These are phyloP conservation scores for Stomatorhinus walkeri DNA, from an alignment of 2,797 vertebrate species.

Conservation along the genomic window DNA sequence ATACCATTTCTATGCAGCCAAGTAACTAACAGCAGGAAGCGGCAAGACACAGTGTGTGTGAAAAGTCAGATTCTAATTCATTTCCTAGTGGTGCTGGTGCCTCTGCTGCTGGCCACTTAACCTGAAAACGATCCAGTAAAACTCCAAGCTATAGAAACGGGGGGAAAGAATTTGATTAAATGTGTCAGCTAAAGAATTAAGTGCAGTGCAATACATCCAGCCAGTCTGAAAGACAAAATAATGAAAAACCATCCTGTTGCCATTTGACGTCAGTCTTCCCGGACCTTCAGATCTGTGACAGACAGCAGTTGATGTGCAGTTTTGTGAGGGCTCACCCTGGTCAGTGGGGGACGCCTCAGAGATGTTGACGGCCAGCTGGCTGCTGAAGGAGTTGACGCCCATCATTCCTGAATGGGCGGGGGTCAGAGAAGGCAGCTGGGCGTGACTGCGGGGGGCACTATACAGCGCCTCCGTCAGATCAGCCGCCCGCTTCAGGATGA, in stretches of 20 bases:
- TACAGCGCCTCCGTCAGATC: conserved; percentile 78
- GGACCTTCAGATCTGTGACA: background rate
- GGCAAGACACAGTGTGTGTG: background rate
- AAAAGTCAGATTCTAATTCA: background rate
- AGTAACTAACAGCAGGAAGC: background rate
- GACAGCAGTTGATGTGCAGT: background rate
- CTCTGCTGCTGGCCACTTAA: background rate
- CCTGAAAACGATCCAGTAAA: background rate
- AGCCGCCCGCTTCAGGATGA: conserved; percentile 70
- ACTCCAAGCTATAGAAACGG: background rate
- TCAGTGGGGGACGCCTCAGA: conserved; percentile 78
- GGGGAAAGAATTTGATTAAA: background rate
- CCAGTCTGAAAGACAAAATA: background rate
- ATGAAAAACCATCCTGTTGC: background rate
- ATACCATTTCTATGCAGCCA: background rate
- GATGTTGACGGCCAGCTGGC: conserved; percentile 79
- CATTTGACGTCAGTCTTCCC: background rate
- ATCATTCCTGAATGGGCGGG: conserved; percentile 74
- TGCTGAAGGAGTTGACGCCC: conserved; percentile 83
- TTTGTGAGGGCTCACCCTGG: conserved; percentile 62
- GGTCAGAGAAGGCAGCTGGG: conserved; percentile 75
- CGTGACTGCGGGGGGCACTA: conserved; percentile 78
- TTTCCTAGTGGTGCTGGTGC: background rate
- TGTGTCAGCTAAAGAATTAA: background rate
- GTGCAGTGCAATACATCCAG: background rate